A percentile compares a stretch with the other conserved stretches of the same genome.
Conservation (phyloP, 2,797 vertebrate genomes). For the Sebastolobus alascanus region DNA sequence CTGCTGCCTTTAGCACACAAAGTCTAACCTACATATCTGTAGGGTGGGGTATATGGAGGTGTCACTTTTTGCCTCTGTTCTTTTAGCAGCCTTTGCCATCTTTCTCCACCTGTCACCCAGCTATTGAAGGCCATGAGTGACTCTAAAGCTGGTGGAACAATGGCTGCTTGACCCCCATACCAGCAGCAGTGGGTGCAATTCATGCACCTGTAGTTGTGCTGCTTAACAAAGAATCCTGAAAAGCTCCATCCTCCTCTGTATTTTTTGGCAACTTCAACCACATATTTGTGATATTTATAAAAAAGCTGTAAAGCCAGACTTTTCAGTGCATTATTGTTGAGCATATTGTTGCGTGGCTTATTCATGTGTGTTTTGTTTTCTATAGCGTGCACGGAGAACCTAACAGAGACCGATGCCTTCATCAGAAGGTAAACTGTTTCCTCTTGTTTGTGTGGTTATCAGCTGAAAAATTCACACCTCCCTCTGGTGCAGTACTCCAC, state of each 20-base stretch:
- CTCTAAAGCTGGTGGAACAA: conserved; percentile 64
- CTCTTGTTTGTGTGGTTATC: background rate
- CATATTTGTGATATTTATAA: background rate
- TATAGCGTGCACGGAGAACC: conserved; percentile 76
- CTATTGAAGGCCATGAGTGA: conserved; percentile 56
- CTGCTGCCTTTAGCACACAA: background rate
- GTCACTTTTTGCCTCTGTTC: conserved; percentile 55
- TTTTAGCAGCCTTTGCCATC: conserved; percentile 53
- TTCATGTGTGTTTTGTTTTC: conserved; percentile 58
- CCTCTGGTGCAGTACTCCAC: background rate
- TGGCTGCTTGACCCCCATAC: conserved; percentile 71
- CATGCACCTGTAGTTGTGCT: conserved; percentile 54
- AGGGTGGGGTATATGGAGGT: conserved; percentile 25
- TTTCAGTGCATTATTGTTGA: background rate
- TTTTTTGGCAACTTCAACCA: background rate
- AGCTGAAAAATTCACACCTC: background rate
- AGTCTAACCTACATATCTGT: conserved; percentile 12
- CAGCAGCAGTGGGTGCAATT: conserved; percentile 25
- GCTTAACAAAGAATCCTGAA: conserved; percentile 50
- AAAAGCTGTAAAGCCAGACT: background rate
- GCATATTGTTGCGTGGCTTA: background rate
- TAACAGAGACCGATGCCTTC: conserved; percentile 86
- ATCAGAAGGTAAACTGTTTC: conserved; percentile 79
- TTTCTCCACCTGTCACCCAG: conserved; percentile 63
- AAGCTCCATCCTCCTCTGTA: conserved; percentile 18